Evolutionary conservation across 2,888 invertebrate species (phyloP).

Genomic region (Agriopis leucophaearia): DNA sequence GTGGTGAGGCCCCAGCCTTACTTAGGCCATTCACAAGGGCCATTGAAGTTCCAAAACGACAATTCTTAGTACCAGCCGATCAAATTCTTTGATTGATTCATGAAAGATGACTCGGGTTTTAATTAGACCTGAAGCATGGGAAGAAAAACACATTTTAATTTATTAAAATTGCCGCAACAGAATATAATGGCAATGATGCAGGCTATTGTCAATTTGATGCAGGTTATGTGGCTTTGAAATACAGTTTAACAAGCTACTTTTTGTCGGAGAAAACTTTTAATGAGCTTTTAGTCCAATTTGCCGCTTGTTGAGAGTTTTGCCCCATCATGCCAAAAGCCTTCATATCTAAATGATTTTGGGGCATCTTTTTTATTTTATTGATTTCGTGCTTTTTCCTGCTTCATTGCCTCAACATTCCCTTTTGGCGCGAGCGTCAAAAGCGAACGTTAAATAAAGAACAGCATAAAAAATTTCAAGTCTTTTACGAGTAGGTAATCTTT

Average conservation of each 20-base stretch:
- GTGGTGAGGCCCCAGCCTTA: constrained; percentile 6
- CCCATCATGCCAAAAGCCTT: too few relatives aligned
- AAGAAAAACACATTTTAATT: constrained; percentile 25
- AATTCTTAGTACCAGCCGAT: constrained; percentile 35
- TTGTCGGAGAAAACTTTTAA: neutral
- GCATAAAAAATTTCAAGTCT: too few relatives aligned
- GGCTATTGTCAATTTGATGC: constrained; percentile 5
- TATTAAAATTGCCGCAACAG: constrained; percentile 18
- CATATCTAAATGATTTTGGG: too few relatives aligned
- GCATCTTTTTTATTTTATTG: too few relatives aligned
- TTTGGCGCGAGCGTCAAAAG: too few relatives aligned
- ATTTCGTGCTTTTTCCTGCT: too few relatives aligned
- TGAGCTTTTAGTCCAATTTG: neutral
- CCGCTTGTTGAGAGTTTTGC: too few relatives aligned
- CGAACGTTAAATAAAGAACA: too few relatives aligned
- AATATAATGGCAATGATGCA: constrained; percentile 17
- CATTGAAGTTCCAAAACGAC: constrained; percentile 26
- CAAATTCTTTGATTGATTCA: constrained; percentile 35
- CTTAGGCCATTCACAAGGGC: constrained; percentile 35
- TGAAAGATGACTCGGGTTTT: constrained; percentile 27
- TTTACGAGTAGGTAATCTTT: too few relatives aligned
- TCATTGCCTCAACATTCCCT: too few relatives aligned
- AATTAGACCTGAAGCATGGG: constrained; percentile 28
- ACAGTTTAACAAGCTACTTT: neutral
- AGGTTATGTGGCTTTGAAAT: neutral